Percentiles rank a stretch among this genome's conserved stretches.
Evolutionary conservation across 1,140 invertebrate species (phyloP).

Genomic region (Kradibia gibbosae): DNA sequence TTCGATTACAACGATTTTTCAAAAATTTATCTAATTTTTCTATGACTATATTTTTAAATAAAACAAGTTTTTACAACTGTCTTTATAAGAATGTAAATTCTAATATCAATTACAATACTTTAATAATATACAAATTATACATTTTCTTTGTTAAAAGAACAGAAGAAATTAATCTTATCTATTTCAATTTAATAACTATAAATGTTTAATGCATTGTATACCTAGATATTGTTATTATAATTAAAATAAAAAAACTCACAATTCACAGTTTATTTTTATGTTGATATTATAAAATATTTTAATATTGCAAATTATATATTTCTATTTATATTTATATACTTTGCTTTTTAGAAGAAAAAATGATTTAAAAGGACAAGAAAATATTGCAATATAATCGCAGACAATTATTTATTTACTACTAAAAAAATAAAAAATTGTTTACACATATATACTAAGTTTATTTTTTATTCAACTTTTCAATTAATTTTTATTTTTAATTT

Average conservation of each 20-base stretch:
- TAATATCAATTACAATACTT: no score
- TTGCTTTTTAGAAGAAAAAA: slow-evolving; percentile 23
- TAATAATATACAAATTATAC: no score
- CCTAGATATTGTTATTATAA: neutral
- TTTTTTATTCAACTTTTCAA: slow-evolving; percentile 35
- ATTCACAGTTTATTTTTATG: neutral
- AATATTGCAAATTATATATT: slow-evolving; percentile 22
- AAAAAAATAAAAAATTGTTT: slow-evolving; percentile 31
- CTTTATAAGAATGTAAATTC: no score
- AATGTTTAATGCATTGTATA: neutral
- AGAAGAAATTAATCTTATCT: slow-evolving; percentile 37
- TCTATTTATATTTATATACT: slow-evolving; percentile 20
- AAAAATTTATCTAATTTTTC: no score
- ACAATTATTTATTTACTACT: slow-evolving; percentile 26
- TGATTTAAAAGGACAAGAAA: neutral
- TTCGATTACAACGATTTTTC: no score
- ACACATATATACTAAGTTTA: slow-evolving; percentile 24
- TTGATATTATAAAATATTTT: slow-evolving; percentile 24
- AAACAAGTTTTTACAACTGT: no score
- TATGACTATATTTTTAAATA: no score
- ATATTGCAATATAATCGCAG: slow-evolving; percentile 20
- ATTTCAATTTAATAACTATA: neutral
- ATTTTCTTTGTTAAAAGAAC: no score
- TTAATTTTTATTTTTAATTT: slow-evolving; percentile 34
- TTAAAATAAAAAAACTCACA: slow-evolving; percentile 7